Percentiles rank a stretch among this genome's conserved stretches.
These are phyloP conservation scores for Orgyia antiqua DNA, from an alignment of 2,888 invertebrate species.

Conservation along the genomic window DNA sequence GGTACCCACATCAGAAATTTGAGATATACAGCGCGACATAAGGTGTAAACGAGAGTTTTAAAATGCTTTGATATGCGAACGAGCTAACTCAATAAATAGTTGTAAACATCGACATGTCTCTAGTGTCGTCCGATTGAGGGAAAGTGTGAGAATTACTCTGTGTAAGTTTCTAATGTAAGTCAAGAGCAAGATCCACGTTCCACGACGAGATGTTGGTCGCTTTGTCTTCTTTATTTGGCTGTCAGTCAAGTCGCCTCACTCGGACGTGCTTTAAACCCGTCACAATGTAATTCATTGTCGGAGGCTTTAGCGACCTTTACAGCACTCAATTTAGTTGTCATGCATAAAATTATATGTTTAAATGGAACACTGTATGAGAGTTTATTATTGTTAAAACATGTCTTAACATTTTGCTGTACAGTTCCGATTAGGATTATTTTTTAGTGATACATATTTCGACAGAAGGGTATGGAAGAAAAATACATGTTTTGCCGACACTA, in stretches of 20 bases:
- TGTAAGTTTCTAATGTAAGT: conserved; percentile 20
- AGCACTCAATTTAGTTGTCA: conserved; percentile 67
- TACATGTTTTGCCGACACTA: too few relatives aligned
- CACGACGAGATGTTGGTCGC: conserved; percentile 32
- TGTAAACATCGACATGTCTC: too few relatives aligned
- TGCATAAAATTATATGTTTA: conserved; percentile 63
- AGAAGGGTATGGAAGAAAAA: too few relatives aligned
- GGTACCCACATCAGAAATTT: too few relatives aligned
- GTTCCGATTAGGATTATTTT: too few relatives aligned
- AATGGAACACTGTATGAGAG: conserved; percentile 36
- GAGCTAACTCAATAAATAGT: too few relatives aligned
- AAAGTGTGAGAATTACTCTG: conserved; percentile 54
- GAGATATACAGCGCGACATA: too few relatives aligned
- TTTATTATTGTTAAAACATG: conserved; percentile 30
- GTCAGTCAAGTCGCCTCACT: conserved; percentile 62
- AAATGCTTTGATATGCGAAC: too few relatives aligned
- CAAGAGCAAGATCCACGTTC: conserved; percentile 21
- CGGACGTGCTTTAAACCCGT: conserved; percentile 51
- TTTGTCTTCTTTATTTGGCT: conserved; percentile 70
- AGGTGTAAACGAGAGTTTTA: too few relatives aligned
- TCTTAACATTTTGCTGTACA: conserved; percentile 20
- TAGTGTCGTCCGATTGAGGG: conserved; percentile 27
- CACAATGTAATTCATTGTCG: conserved; percentile 65
- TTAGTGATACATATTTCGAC: too few relatives aligned
- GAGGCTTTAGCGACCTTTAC: conserved; percentile 56